Base-by-base conservation (phyloP, 2,888 invertebrate genomes). In the Rhagium mordax region DNA sequence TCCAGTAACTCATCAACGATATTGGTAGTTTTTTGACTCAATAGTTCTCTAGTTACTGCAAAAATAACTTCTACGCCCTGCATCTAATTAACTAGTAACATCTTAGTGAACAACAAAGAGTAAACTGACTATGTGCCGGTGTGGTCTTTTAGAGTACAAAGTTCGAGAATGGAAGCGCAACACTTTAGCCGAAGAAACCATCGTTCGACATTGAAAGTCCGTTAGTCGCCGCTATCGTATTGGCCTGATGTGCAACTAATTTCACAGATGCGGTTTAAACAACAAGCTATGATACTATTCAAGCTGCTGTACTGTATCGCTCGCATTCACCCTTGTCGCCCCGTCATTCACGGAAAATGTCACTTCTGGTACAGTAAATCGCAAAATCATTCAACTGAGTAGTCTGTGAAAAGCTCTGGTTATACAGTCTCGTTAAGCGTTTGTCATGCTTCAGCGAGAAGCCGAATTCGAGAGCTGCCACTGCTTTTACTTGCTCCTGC, bases 191-290 rank as follows among this genome's bases (percentile, higher is more conserved):
- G 59, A 59, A 59, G 59, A 59, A 59, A 59, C n/a, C 41, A 41
- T n/a, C n/a, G n/a, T 41, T 41, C 41, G 41, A 41, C 41, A 41
- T 41, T 41, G 41, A 41, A 41, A n/a, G 41, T 13, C 41, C 41
- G n/a, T n/a, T 59, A 59, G 29, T 59, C n/a, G 33, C 27, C 29
- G 27, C 64, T 48, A 51, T 64, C 51, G 64, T 16, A 15, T 24
- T 10, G 64, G 64, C 27, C 21, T 79, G 81, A 79, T 82, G 84
- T 82, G 83, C 82, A 84, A 84, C 84, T 83, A 85, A 84, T 84
- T 84, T 83, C 81, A 81, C 83, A 84, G 84, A 84, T 84, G 84
- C 81, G 83, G 83, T 84, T 84, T 84, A 85, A 85, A 85, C 84
- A 85, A 85, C 83, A 81, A 82, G 81, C 80, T 73, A 82, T 81